A percentile compares a stretch with the other conserved stretches of the same genome.
Evolutionary conservation across 2,888 invertebrate species (phyloP).

Genomic region (Nebria brevicollis): DNA sequence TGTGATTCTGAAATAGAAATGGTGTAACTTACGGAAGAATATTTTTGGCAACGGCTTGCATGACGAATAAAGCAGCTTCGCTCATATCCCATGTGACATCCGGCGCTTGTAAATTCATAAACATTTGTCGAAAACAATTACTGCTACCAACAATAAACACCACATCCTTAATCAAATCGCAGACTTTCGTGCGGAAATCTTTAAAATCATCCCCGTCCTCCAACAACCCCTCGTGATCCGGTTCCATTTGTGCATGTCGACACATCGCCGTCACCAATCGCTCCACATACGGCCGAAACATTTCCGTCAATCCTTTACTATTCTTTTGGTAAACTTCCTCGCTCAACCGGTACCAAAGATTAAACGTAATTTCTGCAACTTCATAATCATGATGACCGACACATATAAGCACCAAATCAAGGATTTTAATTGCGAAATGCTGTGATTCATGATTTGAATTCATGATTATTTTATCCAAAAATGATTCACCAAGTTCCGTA

Average conservation of each 20-base stretch:
- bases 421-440: conserved; percentile 82
- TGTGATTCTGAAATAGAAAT: conserved; percentile 3
- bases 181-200: conserved; percentile 85
- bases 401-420: conserved; percentile 90
- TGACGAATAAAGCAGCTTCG: conserved; percentile 93
- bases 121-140: conserved; percentile 92
- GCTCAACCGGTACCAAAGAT: conserved; percentile 95
- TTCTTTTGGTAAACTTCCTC: conserved; percentile 93
- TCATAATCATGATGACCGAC: conserved; percentile 98
- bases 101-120: conserved; percentile 76
- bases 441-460: conserved; percentile 69
- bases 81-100: conserved; percentile 89
- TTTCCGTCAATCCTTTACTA: conserved; percentile 78
- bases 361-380: conserved; percentile 93
- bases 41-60: conserved; percentile 95
- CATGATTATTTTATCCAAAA: conserved; percentile 83
- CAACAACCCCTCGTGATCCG: conserved; percentile 88
- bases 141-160: conserved; percentile 96
- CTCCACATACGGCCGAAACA: conserved; percentile 92
- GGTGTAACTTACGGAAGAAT: conserved; percentile 83
- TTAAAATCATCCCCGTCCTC: conserved; percentile 87
- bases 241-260: conserved; percentile 95
- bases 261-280: conserved; percentile 89
- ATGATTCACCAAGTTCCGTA: conserved; percentile 92
- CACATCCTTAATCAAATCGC: conserved; percentile 95